Evolutionary conservation across 2,113 vertebrate species (phyloP).

Genomic region (Oryctolagus cuniculus): mOryCun1.1 NC_091449.1:17339001-17339500

Average conservation of each 20-base stretch:
- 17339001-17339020: too few relatives aligned
- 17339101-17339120: conserved; percentile 15
- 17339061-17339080: not conserved
- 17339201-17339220: not conserved
- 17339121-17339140: conserved; percentile 6
- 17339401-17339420: not conserved
- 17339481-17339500: not conserved
- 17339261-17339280: not conserved
- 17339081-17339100: not conserved
- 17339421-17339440: not conserved
- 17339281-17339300: not conserved
- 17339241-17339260: not conserved
- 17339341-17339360: not conserved
- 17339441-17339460: not conserved
- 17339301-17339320: not conserved
- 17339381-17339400: not conserved
- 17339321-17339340: not conserved
- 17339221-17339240: conserved; percentile 2
- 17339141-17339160: not conserved
- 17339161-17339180: not conserved
- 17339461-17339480: conserved; percentile 11
- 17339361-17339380: not conserved
- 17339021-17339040: too few relatives aligned
- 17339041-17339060: conserved; percentile 3
- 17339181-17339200: not conserved